Evolutionary conservation across 2,113 vertebrate species (phyloP), one percentile per base, ranked within the genome.

Genomic region (Formicarius rufipectus): DNA sequence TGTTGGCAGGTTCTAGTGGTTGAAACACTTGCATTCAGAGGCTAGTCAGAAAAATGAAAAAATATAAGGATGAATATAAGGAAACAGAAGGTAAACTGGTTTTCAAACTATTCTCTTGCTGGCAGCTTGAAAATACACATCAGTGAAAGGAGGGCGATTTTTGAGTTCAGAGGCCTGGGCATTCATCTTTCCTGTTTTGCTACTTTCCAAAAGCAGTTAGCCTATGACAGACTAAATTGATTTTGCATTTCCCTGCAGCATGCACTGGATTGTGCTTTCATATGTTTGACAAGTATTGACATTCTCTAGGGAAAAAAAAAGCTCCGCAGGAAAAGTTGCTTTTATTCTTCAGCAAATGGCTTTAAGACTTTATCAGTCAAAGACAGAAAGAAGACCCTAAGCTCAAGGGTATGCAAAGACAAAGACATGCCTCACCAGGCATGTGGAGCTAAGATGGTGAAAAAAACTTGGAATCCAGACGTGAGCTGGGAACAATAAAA

Each of bases 181-280:
- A 22, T 76, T 73, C 5, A 2, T 81, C 55, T 84, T 82, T 35
- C 53, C 52, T 69, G 45, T 73, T 87, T 83, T 83, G 30, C 64
- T 85, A 0, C n/a, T 87, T 85, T 63, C 52, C 81, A 30, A 85
- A 84, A 82, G 62, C 58, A 40, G 49, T 64, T 60, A 75, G 89
- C 44, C 59, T 64, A 44, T 69, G 84, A 79, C 66, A 89, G 77
- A 64, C 11, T 33, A 53, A 76, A 82, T 44, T 83, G 89, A 73
- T 82, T 89, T 72, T 95, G 66, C 58, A 25, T 89, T 95, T 87
- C 84, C 87, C 66, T 84, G 49, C 87, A 96, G 89, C 87, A 60
- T 18, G 58, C 31, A 40, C 44, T 28, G 64, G 58, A 56, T 68
- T 2, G 0, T 85, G 77, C 81, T 89, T 95, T 95, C 72, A 22